Percentiles rank a stretch among this genome's conserved stretches.
phyloP scores from a whole-genome alignment of 2,888 invertebrate species.

The Drosophila nr. fundita region DNA sequence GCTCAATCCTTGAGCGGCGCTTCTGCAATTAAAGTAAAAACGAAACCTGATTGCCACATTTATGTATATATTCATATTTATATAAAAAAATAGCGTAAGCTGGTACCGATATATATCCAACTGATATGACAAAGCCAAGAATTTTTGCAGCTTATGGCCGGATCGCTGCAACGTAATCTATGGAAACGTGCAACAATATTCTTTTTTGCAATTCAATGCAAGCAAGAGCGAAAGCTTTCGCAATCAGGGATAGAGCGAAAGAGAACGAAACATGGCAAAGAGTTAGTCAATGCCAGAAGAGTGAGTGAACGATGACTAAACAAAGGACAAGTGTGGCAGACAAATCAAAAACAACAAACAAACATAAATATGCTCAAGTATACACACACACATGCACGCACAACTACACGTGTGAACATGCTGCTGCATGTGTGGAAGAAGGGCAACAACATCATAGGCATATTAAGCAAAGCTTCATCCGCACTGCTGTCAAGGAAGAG shows the following conservation, averaged over 20 bases:
- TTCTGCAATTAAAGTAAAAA: slow-evolving; percentile 25
- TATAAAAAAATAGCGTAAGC: slow-evolving; percentile 16
- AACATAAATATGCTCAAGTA: slow-evolving; percentile 24
- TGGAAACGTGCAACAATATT: slow-evolving; percentile 53
- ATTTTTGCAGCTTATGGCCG: slow-evolving; percentile 43
- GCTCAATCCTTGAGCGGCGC: slow-evolving; percentile 52
- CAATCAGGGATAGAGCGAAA: slow-evolving; percentile 11
- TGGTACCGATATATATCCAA: slow-evolving; percentile 45
- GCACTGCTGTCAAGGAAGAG: slow-evolving; percentile 30
- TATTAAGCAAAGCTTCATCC: slow-evolving; percentile 44
- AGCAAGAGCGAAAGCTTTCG: slow-evolving; percentile 50
- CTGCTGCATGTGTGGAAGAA: slow-evolving; percentile 9
- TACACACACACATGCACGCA: slow-evolving; percentile 2
- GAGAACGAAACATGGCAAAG: slow-evolving; percentile 1
- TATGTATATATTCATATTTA: neutral
- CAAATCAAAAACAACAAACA: slow-evolving; percentile 45
- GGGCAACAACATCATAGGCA: slow-evolving; percentile 20
- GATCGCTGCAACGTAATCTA: slow-evolving; percentile 55
- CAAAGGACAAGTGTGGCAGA: slow-evolving; percentile 53
- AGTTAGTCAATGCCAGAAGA: slow-evolving; percentile 30
- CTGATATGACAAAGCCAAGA: slow-evolving; percentile 52
- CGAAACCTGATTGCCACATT: slow-evolving; percentile 17
- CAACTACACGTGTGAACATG: slow-evolving; percentile 7
- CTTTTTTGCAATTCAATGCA: neutral
- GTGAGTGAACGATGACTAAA: slow-evolving; percentile 36